Base-by-base conservation (phyloP, 2,888 invertebrate genomes). In the Liodrosophila aerea region DNA sequence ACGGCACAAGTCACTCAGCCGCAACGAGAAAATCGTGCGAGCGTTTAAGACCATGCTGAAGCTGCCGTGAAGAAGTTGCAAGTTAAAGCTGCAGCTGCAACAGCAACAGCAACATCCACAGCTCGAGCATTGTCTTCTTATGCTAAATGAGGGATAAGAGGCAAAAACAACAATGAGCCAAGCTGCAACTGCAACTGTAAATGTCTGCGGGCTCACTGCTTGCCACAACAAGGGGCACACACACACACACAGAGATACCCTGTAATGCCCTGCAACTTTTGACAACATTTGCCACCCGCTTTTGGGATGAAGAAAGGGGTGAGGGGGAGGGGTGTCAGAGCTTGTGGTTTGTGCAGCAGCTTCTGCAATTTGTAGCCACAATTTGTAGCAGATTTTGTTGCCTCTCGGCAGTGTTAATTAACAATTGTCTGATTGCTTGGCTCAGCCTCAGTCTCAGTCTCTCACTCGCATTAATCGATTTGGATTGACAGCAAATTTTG, bases 11-110 rank as follows among this genome's bases (percentile, higher is more conserved):
- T 82, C 83, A 80, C 73, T 81, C 81, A 83, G 85, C 83, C 78
- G 81, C 80, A 85, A 85, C 83, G 76, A 85, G 85, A 83, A 83
- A 83, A 85, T 80, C 85, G 81, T 85, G 81, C 81, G 83, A 85
- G 83, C 74, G 83, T 76, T 85, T 81, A 85, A 78, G 73, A 54
- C 70, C 36, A 31, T 44, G 45, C 5, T 22, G 22, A 22, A 58
- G 62, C 45, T 36, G 27, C 52, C 47, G 47, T 12, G 31, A 9
- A 50, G 58, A 16, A 59, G 61, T 57, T 63, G 64, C 40, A 12
- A 52, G 53, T 52, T 67, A 52, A 30, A 27, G 51, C 36, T 37
- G 50, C 4, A 13, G 43, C 34, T 43, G 45, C 33, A 36, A 47
- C 50, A 22, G 45, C 49, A 33, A 53, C 62, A 27, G 56, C 39